Evolutionary conservation across 2,113 vertebrate species (phyloP).

Genomic region (Tretioscincus oriximinensis): DNA sequence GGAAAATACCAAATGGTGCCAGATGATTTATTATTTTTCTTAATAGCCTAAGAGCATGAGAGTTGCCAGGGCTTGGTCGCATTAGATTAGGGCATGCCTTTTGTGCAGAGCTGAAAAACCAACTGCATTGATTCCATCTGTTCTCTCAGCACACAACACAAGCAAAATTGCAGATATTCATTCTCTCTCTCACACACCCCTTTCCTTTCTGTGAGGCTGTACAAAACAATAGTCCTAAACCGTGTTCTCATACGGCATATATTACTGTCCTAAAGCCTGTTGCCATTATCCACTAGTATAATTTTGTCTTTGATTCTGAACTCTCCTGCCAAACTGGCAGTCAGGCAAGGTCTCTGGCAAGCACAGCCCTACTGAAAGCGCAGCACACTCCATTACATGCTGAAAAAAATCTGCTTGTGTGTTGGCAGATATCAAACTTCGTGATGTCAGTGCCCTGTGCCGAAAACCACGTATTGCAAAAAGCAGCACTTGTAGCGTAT

Average conservation of each 20-base stretch:
- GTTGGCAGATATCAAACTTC: accelerated
- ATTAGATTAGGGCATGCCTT: background rate
- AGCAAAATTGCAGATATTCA: background rate
- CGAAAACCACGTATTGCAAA: background rate
- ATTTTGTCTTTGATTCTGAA: background rate
- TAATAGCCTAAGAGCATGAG: too few relatives aligned
- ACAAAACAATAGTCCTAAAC: background rate
- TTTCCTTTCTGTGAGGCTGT: background rate
- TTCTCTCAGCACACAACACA: background rate
- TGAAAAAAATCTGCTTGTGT: background rate
- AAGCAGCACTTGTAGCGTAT: background rate
- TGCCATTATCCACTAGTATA: background rate
- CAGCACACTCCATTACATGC: background rate
- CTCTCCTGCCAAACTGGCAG: background rate
- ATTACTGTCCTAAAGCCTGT: background rate
- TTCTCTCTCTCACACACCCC: background rate
- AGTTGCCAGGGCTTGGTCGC: background rate
- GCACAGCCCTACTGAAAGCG: background rate
- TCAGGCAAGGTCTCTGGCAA: background rate
- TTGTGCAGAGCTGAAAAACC: background rate
- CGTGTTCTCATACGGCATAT: background rate
- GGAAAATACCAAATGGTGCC: background rate
- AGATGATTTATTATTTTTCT: background rate
- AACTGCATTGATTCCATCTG: background rate
- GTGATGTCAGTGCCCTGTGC: background rate